Evolutionary conservation across 2,797 vertebrate species (phyloP), one percentile per base, ranked within the genome.

Genomic region (Microctenopoma lineatum): DNA sequence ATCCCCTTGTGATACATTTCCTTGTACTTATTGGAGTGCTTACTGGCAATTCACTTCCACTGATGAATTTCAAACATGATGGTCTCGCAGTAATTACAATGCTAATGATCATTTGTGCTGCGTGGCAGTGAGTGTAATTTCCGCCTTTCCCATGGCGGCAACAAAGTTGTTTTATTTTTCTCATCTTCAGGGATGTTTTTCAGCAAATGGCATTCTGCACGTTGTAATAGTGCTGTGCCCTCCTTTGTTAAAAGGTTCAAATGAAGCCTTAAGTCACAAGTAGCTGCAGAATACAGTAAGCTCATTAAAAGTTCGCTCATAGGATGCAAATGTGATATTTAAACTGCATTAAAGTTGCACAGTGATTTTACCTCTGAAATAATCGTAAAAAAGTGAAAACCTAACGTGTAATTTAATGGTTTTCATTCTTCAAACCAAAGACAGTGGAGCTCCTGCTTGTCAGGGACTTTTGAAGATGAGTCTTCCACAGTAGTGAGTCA

Each of bases 101-200:
- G 66, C 85, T 89, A 91, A 92, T 90, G 88, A 87, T 83, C 66
- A 84, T 90, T 86, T 85, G 77, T 79, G 84, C 69, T 86, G 84
- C 65, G 75, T 81, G 70, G 59, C 52, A 56, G 81, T 87, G 77
- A 81, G 56, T 86, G 81, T 89, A 87, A 90, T 90, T 81, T 83
- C 51, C 77, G 79, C 59, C 59, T 70, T 67, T 85, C 80, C 82
- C 78, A 65, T 53, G 69, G 51, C 52, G 32, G 76, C 21, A 18
- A 73, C 73, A 53, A 66, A 81, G 66, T 79, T 76, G 59, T 82
- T 88, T 84, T 84, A 77, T 84, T 84, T 82, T 87, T 79, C 78
- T 80, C 75, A 75, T 81, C 70, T 76, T 81, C 53, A 69, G 60
- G 34, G 66, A 83, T 84, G 70, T 36, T 78, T 75, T 85, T 87